Conservation (phyloP, 2,888 invertebrate species). For the Alloscopus bannaensis region DNA sequence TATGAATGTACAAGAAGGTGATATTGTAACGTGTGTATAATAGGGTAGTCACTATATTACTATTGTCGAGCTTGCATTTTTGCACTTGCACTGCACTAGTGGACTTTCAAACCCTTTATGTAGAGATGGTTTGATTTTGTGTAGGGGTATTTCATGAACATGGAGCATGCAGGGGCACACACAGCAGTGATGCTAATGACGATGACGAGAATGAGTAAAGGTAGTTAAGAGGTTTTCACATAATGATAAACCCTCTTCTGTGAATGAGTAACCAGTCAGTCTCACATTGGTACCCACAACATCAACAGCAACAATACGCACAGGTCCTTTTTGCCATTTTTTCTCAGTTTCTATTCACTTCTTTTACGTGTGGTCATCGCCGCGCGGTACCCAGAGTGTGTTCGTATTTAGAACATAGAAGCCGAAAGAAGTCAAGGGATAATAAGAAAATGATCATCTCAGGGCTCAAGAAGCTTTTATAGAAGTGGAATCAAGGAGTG, state of each 20-base stretch:
- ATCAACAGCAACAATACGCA: constrained; percentile 51
- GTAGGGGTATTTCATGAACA: constrained; percentile 11
- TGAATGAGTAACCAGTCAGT: constrained; percentile 61
- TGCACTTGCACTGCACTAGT: background rate
- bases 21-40: too few relatives aligned
- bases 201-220: constrained; percentile 42
- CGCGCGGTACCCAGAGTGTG: constrained; percentile 14
- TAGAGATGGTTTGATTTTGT: background rate
- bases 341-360: constrained; percentile 40
- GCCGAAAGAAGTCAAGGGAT: constrained; percentile 42
- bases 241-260: constrained; percentile 59
- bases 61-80: too few relatives aligned
- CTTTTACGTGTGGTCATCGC: background rate
- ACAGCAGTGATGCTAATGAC: constrained; percentile 28
- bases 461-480: too few relatives aligned
- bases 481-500: too few relatives aligned
- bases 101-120: constrained; percentile 24
- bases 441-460: too few relatives aligned
- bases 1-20: background rate
- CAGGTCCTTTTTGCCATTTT: constrained; percentile 47
- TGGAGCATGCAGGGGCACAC: constrained; percentile 8
- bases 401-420: constrained; percentile 22
- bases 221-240: constrained; percentile 55
- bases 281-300: constrained; percentile 60
- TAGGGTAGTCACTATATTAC: too few relatives aligned